These are phyloP conservation scores for Meteorus colon DNA, from an alignment of 2,888 invertebrate genomes.

Conservation along the genomic window DNA sequence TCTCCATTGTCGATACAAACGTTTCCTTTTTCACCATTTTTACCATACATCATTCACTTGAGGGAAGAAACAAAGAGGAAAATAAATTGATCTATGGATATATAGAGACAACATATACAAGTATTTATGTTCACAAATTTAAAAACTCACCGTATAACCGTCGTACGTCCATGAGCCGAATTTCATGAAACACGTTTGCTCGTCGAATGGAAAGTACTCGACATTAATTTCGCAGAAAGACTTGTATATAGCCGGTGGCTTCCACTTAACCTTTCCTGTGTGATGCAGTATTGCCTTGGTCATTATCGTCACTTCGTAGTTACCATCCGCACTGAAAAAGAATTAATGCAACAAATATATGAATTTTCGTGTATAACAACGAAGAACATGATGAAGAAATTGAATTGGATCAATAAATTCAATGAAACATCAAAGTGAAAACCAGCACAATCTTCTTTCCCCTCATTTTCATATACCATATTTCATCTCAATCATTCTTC, in stretches of 20 bases:
- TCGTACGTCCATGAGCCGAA: constrained; percentile 97
- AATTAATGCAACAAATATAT: background rate
- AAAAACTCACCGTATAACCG: constrained; percentile 88
- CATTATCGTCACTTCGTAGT: constrained; percentile 98
- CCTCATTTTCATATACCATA: no score
- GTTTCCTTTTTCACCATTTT: constrained; percentile 29
- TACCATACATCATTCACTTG: constrained; percentile 23
- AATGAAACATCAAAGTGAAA: no score
- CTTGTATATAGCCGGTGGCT: constrained; percentile 99
- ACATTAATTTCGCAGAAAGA: constrained; percentile 97
- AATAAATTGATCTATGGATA: constrained; percentile 21
- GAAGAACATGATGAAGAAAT: background rate
- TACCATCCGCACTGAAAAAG: constrained; percentile 90
- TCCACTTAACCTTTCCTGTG: constrained; percentile 96
- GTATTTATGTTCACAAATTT: background rate
- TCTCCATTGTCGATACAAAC: constrained; percentile 30
- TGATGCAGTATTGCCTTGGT: constrained; percentile 96
- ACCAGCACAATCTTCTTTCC: no score
- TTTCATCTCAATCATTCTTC: no score
- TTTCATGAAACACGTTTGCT: constrained; percentile 97
- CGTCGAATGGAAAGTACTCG: constrained; percentile 95
- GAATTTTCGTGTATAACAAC: background rate
- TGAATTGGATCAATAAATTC: background rate
- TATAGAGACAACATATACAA: background rate
- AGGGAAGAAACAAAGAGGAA: constrained; percentile 15